Percentiles rank a stretch among this genome's conserved stretches.
Conservation (phyloP, 2,888 invertebrate species). For the Penaeus monodon region DNA sequence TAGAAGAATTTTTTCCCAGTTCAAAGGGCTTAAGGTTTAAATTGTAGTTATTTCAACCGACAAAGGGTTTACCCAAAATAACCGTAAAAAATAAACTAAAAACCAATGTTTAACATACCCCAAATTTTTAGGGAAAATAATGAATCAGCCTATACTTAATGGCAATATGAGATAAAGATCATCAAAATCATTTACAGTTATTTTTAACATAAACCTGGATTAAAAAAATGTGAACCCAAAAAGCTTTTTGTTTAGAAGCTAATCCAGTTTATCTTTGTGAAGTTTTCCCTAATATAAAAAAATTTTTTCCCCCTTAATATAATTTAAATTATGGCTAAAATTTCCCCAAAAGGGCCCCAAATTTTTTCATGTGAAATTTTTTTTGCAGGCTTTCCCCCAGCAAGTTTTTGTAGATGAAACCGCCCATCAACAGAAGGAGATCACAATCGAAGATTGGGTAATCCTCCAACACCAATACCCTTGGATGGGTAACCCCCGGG, state of each 20-base stretch:
- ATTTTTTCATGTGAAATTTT: neutral
- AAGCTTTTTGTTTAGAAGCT: neutral
- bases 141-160: too few relatives aligned
- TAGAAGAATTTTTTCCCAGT: slow-evolving; percentile 94
- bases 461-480: slow-evolving; percentile 93
- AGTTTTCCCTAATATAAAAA: neutral
- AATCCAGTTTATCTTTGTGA: neutral
- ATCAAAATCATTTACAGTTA: too few relatives aligned
- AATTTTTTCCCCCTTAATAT: neutral
- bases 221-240: too few relatives aligned
- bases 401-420: slow-evolving; percentile 93
- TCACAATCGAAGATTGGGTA: slow-evolving; percentile 96
- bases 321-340: neutral
- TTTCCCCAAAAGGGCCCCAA: too few relatives aligned
- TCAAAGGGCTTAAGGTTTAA: slow-evolving; percentile 82
- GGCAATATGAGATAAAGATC: too few relatives aligned
- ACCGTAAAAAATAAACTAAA: too few relatives aligned
- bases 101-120: too few relatives aligned
- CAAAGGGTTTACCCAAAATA: too few relatives aligned
- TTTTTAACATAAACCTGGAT: too few relatives aligned
- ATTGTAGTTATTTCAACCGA: slow-evolving; percentile 68
- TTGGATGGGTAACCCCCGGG: slow-evolving; percentile 77
- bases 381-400: slow-evolving; percentile 83
- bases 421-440: slow-evolving; percentile 79
- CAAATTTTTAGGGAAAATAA: too few relatives aligned